Conservation (phyloP, 2,888 invertebrate genomes). For the Sipunculus nudus region DNA sequence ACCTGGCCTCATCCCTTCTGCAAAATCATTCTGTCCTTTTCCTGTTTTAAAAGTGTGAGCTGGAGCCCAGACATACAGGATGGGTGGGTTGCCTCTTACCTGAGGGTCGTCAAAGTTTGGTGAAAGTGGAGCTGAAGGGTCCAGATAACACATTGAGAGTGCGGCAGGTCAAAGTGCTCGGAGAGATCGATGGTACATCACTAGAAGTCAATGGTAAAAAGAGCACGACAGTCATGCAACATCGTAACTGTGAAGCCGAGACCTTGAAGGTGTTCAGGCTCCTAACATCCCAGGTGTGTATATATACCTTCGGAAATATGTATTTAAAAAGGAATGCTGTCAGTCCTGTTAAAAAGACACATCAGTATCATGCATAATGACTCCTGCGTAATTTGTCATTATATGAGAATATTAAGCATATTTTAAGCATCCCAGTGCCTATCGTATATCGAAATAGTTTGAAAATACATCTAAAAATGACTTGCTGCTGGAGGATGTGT, state of each 20-base stretch:
- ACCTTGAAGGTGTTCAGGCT: slow-evolving; percentile 90
- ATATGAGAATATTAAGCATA: too few species aligned
- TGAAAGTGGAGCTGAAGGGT: slow-evolving; percentile 69
- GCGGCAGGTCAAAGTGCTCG: slow-evolving; percentile 75
- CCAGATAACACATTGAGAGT: slow-evolving; percentile 90
- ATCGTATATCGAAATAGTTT: too few species aligned
- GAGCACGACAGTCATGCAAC: slow-evolving; percentile 75
- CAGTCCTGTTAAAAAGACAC: too few species aligned
- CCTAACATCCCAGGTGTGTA: slow-evolving; percentile 83
- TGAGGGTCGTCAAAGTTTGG: slow-evolving; percentile 62
- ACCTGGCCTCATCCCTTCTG: too few species aligned
- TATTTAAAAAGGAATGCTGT: too few species aligned
- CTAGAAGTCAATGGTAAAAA: slow-evolving; percentile 55
- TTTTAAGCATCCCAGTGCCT: too few species aligned
- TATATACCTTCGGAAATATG: too few species aligned
- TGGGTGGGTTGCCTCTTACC: slow-evolving; percentile 90
- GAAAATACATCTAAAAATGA: too few species aligned
- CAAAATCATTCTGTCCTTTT: too few species aligned
- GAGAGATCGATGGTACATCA: slow-evolving; percentile 72
- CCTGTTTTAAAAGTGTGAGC: slow-evolving; percentile 84
- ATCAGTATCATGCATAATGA: too few species aligned
- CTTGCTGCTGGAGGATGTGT: too few species aligned
- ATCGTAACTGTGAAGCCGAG: slow-evolving; percentile 88
- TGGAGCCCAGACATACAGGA: slow-evolving; percentile 84
- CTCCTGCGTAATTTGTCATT: too few species aligned